phyloP scores from a whole-genome alignment of 1,140 invertebrate species.

The Formica selysi region DNA sequence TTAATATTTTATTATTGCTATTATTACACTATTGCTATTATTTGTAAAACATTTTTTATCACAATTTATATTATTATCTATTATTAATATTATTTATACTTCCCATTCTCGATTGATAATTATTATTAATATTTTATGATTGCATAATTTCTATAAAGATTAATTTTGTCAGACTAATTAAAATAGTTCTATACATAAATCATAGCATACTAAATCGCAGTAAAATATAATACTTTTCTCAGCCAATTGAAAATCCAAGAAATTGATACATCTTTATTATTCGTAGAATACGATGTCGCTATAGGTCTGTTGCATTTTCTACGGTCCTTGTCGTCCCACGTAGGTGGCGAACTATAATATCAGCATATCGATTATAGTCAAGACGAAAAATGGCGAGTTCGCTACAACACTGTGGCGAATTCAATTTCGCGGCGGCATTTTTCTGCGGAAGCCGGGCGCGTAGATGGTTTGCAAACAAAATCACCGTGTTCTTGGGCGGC shows the following conservation, averaged over 20 bases:
- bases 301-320: conserved; percentile 29
- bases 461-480: conserved; percentile 60
- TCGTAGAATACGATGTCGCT: conserved; percentile 10
- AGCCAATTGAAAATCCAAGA: neutral
- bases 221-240: conserved; percentile 12
- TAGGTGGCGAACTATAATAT: conserved; percentile 49
- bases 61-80: neutral
- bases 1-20: too few relatives aligned
- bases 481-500: conserved; percentile 30
- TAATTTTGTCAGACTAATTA: neutral
- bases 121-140: conserved; percentile 9
- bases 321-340: conserved; percentile 29
- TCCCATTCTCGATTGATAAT: neutral
- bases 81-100: neutral
- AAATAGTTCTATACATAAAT: neutral
- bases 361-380: conserved; percentile 52
- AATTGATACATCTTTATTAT: conserved; percentile 38
- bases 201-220: neutral
- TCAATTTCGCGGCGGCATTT: conserved; percentile 55
- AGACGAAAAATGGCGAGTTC: conserved; percentile 47
- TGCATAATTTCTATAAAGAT: neutral
- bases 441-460: conserved; percentile 46
- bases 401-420: conserved; percentile 56
- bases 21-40: too few relatives aligned
- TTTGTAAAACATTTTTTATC: too few relatives aligned